Conservation (phyloP, 2,888 invertebrate genomes). For the Bruchidius siliquastri region DNA sequence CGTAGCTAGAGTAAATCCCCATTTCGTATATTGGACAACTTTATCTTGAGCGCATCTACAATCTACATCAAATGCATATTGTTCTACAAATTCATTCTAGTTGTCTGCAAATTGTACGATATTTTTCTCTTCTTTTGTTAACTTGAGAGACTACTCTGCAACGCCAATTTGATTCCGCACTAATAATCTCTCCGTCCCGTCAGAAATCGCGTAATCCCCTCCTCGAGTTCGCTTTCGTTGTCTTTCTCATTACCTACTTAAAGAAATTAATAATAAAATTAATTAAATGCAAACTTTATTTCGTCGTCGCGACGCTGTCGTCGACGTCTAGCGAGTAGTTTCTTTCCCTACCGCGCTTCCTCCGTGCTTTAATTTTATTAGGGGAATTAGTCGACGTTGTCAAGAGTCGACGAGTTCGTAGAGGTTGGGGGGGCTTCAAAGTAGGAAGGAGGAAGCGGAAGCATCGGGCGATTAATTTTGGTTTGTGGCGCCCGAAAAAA, state of each 20-base stretch:
- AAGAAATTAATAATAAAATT: slow-evolving; percentile 13
- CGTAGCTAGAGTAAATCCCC: no score
- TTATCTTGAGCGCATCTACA: no score
- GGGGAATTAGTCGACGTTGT: slow-evolving; percentile 18
- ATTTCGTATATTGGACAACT: no score
- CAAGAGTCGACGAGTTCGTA: slow-evolving; percentile 9
- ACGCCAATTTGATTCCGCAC: background rate
- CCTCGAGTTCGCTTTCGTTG: background rate
- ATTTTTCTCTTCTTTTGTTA: background rate
- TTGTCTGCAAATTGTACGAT: no score
- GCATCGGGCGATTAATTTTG: background rate
- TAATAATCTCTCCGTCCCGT: background rate
- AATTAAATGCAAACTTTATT: slow-evolving; percentile 18
- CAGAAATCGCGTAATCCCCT: background rate
- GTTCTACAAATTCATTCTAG: no score
- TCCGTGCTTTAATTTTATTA: slow-evolving; percentile 1
- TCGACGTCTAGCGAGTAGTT: background rate
- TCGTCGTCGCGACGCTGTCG: slow-evolving; percentile 2
- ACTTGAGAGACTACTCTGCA: background rate
- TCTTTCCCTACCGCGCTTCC: background rate
- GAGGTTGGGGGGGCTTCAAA: background rate
- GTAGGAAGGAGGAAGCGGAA: background rate
- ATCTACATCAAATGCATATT: no score
- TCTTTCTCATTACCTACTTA: background rate
- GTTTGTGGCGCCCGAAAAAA: background rate